Conservation (phyloP, 2,113 vertebrate genomes). For the Rhinichthys klamathensis region DNA sequence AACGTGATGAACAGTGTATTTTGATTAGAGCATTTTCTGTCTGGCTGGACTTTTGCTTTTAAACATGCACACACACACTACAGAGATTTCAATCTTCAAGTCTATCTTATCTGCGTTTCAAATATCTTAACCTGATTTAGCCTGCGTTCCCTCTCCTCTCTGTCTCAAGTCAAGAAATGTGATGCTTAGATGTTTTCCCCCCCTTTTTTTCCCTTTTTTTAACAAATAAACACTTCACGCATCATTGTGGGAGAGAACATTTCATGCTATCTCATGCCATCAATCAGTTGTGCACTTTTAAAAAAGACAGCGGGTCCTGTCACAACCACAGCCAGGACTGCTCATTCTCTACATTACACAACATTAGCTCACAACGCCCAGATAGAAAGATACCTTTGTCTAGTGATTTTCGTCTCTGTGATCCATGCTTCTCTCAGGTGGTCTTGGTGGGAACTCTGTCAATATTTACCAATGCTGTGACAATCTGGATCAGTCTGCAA, state of each 20-base stretch:
- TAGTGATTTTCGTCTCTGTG: background rate
- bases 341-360: background rate
- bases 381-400: constrained; percentile 1
- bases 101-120: constrained; percentile 26
- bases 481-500: constrained; percentile 44
- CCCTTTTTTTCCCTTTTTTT: constrained; percentile 4
- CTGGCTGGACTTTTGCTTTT: background rate
- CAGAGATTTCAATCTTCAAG: constrained; percentile 26
- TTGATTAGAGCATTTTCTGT: background rate
- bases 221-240: background rate
- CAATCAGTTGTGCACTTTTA: background rate
- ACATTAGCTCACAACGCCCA: background rate
- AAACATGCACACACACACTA: constrained; percentile 19
- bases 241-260: constrained; percentile 3
- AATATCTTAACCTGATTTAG: constrained; percentile 36
- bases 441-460: constrained; percentile 25
- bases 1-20: background rate
- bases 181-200: constrained; percentile 32
- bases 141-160: background rate
- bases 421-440: constrained; percentile 20
- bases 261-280: constrained; percentile 2
- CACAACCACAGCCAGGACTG: background rate
- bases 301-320: background rate
- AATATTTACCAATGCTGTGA: constrained; percentile 35
- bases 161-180: background rate